These are phyloP conservation scores for Upupa epops DNA, from an alignment of 2,113 vertebrate genomes.

Conservation along the genomic window DNA sequence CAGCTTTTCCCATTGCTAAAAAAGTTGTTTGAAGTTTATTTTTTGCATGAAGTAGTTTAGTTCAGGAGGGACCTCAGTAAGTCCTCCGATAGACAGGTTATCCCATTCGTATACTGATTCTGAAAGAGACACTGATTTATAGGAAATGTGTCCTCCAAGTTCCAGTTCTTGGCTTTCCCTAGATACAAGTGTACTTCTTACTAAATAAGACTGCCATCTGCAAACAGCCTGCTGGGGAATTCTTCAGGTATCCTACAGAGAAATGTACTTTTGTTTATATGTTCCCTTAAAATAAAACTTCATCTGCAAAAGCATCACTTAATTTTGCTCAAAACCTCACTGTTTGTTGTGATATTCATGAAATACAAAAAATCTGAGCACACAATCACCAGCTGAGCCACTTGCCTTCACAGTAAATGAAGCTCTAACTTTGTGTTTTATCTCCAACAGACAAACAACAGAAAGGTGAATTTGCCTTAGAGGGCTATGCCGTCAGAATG, in stretches of 20 bases:
- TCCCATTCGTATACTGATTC: conserved; percentile 34
- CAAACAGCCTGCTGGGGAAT: not conserved
- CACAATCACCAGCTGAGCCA: conserved; percentile 46
- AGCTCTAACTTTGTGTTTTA: conserved; percentile 72
- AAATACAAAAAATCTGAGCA: conserved; percentile 65
- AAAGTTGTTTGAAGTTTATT: conserved; percentile 26
- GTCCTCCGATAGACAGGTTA: conserved; percentile 32
- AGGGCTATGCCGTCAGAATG: conserved; percentile 90
- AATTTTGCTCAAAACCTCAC: conserved; percentile 29
- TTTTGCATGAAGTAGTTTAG: conserved; percentile 25
- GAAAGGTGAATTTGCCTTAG: conserved; percentile 94
- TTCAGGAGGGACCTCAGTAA: conserved; percentile 4
- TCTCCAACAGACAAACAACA: conserved; percentile 93
- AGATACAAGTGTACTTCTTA: conserved; percentile 36
- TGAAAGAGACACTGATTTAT: conserved; percentile 57
- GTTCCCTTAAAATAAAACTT: conserved; percentile 24
- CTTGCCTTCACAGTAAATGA: conserved; percentile 62
- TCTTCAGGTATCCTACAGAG: conserved; percentile 17
- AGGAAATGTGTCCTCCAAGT: conserved; percentile 27
- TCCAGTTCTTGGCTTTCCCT: conserved; percentile 63
- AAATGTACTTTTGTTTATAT: conserved; percentile 5
- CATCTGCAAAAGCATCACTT: conserved; percentile 32
- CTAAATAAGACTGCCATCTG: conserved; percentile 57
- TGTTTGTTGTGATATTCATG: conserved; percentile 50
- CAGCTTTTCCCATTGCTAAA: conserved; percentile 34